These are phyloP conservation scores for Perccottus glenii DNA, from an alignment of 2,113 vertebrate genomes.

Conservation along the genomic window DNA sequence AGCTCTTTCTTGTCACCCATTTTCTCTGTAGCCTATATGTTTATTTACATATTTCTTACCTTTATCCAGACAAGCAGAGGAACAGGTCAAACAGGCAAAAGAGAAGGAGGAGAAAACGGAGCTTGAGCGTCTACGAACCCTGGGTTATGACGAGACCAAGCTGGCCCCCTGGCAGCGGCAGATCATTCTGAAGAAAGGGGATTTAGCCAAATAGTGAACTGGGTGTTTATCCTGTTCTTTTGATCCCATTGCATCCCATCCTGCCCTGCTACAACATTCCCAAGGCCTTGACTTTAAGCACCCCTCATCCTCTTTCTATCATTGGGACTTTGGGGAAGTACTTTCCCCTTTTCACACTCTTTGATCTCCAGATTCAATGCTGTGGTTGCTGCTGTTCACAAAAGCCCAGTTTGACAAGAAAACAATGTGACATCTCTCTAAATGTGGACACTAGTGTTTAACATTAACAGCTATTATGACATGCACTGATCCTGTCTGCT, in stretches of 20 bases:
- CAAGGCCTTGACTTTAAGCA: constrained; percentile 41
- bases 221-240: constrained; percentile 10
- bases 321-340: constrained; percentile 3
- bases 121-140: constrained; percentile 89
- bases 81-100: constrained; percentile 83
- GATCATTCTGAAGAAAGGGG: constrained; percentile 96
- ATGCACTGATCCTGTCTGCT: constrained; percentile 42
- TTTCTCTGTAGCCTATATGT: neutral
- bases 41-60: neutral
- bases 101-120: constrained; percentile 88
- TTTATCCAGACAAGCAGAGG: constrained; percentile 85
- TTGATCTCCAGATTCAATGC: constrained; percentile 19
- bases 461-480: constrained; percentile 32
- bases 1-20: too few relatives aligned
- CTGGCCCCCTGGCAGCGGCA: constrained; percentile 97
- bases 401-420: constrained; percentile 26
- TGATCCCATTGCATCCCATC: constrained; percentile 3
- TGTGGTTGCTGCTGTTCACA: constrained; percentile 33
- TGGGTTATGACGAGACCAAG: constrained; percentile 96
- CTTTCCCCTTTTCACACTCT: constrained; percentile 17
- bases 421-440: constrained; percentile 4
- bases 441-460: constrained; percentile 42
- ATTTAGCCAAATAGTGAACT: constrained; percentile 88
- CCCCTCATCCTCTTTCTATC: constrained; percentile 11
- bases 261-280: constrained; percentile 1